phyloP scores from a whole-genome alignment of 2,797 vertebrate species.

The Phrynocephalus guinanensis region DNA sequence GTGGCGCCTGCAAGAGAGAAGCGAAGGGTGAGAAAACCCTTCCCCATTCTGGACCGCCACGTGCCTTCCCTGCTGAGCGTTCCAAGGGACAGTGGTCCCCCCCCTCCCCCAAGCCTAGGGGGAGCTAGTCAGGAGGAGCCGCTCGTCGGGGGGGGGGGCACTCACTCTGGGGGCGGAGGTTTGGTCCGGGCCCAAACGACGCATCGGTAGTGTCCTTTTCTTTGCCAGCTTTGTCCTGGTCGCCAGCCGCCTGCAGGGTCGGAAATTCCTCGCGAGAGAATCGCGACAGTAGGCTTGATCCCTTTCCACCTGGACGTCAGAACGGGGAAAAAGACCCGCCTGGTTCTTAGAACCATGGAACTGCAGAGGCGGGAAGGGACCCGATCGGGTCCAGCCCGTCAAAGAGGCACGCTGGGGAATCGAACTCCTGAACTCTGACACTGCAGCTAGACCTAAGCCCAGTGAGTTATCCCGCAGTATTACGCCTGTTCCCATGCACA shows the following conservation, averaged over 20 bases:
- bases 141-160: not conserved
- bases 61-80: no score
- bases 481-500: not conserved
- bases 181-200: conserved; percentile 99
- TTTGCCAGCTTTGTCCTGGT: conserved; percentile 96
- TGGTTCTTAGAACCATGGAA: no score
- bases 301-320: conserved; percentile 88
- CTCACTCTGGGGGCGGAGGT: conserved; percentile 97
- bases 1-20: conserved; percentile 82
- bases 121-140: not conserved
- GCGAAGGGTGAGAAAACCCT: not conserved
- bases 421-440: no score
- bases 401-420: no score
- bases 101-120: no score
- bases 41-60: not conserved
- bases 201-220: conserved; percentile 96
- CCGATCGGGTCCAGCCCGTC: no score
- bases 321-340: not conserved
- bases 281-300: conserved; percentile 96
- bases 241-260: conserved; percentile 98
- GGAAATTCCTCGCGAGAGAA: conserved; percentile 99
- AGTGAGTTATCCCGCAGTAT: no score
- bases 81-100: no score
- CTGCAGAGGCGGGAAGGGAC: not conserved
- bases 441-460: no score